These are phyloP conservation scores for Scyliorhinus canicula DNA, from an alignment of 2,797 vertebrate genomes.

Conservation along the genomic window DNA sequence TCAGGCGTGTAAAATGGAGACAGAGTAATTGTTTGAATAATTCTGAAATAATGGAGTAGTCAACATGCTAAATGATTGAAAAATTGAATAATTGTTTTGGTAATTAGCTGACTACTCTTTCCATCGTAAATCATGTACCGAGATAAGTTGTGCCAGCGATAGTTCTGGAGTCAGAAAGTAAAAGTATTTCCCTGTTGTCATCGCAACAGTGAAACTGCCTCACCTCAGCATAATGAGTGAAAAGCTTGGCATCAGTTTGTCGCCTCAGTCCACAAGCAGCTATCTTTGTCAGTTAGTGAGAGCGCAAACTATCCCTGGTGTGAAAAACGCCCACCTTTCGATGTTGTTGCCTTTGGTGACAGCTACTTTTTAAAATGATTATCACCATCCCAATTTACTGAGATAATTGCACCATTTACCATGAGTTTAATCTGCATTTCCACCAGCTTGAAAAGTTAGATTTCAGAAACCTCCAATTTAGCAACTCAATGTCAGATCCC, in stretches of 20 bases:
- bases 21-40: background rate
- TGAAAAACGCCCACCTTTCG: background rate
- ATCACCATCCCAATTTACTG: background rate
- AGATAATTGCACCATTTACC: background rate
- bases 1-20: background rate
- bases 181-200: background rate
- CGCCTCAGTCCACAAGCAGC: background rate
- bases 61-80: background rate
- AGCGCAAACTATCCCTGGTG: background rate
- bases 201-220: background rate
- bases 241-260: background rate
- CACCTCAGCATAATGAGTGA: background rate
- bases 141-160: background rate
- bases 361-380: background rate
- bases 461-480: background rate
- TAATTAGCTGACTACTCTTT: background rate
- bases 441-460: background rate
- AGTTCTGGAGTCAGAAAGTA: background rate
- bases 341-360: background rate
- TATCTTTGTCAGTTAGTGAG: background rate
- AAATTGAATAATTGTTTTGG: background rate
- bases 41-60: slow-evolving; percentile 1
- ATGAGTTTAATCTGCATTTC: background rate
- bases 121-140: background rate
- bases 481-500: background rate